Evolutionary conservation across 2,888 invertebrate genomes (phyloP).

Genomic region (Coleophora flavipennella): DNA sequence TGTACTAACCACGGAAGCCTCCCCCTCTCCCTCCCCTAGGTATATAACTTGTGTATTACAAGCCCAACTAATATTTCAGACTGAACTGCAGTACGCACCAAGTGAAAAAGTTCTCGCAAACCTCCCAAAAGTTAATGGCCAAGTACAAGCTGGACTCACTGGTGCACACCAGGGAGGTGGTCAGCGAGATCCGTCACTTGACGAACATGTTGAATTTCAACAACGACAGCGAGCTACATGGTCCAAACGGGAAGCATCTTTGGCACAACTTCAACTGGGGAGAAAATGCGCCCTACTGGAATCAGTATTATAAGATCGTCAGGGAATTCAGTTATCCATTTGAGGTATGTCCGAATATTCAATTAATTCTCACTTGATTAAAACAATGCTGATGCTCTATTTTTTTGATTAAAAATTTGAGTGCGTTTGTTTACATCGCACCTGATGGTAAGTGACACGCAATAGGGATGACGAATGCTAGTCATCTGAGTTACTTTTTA

Average conservation of each 20-base stretch:
- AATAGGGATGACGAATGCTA: too few relatives aligned
- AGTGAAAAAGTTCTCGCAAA: slow-evolving; percentile 56
- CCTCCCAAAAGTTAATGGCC: slow-evolving; percentile 46
- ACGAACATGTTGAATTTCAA: slow-evolving; percentile 49
- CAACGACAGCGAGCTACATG: slow-evolving; percentile 19
- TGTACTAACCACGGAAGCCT: too few relatives aligned
- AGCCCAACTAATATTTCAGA: slow-evolving; percentile 28
- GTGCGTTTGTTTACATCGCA: too few relatives aligned
- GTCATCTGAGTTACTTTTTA: too few relatives aligned
- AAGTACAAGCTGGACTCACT: slow-evolving; percentile 42
- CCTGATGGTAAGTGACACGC: too few relatives aligned
- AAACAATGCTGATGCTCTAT: too few relatives aligned
- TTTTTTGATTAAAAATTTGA: too few relatives aligned
- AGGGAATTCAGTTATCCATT: slow-evolving; percentile 53
- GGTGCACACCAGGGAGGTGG: slow-evolving; percentile 44
- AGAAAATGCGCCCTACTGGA: slow-evolving; percentile 62
- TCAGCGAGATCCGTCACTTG: slow-evolving; percentile 46
- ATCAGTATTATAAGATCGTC: slow-evolving; percentile 54
- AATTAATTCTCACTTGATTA: too few relatives aligned
- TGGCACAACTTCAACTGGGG: slow-evolving; percentile 65
- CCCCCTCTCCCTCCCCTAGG: too few relatives aligned
- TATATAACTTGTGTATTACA: too few relatives aligned
- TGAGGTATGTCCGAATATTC: too few relatives aligned
- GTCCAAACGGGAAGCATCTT: slow-evolving; percentile 17
- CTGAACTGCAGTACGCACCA: slow-evolving; percentile 53